These are phyloP conservation scores for Sicus ferrugineus DNA, from an alignment of 2,888 invertebrate genomes.

Conservation along the genomic window DNA sequence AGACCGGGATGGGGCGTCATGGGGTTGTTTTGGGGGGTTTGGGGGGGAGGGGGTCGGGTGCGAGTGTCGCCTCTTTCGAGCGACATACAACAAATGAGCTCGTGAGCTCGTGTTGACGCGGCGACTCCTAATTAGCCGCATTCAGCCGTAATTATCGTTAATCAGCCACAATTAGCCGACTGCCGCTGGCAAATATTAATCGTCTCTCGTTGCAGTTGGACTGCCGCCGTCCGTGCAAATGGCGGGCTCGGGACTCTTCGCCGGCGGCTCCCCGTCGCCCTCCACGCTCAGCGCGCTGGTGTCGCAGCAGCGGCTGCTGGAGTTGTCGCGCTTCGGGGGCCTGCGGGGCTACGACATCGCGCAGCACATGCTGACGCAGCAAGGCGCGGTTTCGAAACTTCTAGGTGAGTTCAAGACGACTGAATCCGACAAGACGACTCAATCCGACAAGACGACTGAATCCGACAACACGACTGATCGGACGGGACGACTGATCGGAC, in stretches of 20 bases:
- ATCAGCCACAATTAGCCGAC: constrained; percentile 29
- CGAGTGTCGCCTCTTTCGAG: too few species aligned
- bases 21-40: too few species aligned
- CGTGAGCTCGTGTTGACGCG: constrained; percentile 19
- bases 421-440: too few species aligned
- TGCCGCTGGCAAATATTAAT: constrained; percentile 29
- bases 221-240: constrained; percentile 63
- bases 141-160: constrained; percentile 31
- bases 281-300: constrained; percentile 77
- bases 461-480: too few species aligned
- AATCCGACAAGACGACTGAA: too few species aligned
- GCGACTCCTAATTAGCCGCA: constrained; percentile 25
- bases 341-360: constrained; percentile 62
- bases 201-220: constrained; percentile 48
- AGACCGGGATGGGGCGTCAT: too few species aligned
- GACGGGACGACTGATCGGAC: too few species aligned
- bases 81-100: not conserved
- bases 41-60: too few species aligned
- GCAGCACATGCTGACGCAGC: constrained; percentile 63
- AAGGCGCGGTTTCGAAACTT: constrained; percentile 62
- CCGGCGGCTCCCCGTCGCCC: constrained; percentile 63
- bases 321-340: constrained; percentile 62
- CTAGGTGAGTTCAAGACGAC: constrained; percentile 54
- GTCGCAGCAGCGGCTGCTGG: constrained; percentile 66
- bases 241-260: constrained; percentile 53